Evolutionary conservation across 2,888 invertebrate species (phyloP).

Genomic region (Aricia artaxerxes): DNA sequence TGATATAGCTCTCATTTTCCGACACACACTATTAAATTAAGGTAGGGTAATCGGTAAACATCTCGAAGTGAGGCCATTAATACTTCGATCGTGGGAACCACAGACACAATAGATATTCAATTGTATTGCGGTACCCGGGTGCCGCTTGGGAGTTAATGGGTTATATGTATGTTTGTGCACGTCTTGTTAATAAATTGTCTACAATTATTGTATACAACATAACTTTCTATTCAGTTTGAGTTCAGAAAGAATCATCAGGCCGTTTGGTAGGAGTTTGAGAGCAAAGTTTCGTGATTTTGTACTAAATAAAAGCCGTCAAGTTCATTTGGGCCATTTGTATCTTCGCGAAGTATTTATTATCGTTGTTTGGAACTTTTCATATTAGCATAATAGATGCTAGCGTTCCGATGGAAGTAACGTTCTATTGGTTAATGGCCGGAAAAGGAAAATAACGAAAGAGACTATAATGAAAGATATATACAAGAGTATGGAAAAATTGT

Average conservation of each 20-base stretch:
- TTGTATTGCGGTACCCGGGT: too few relatives aligned
- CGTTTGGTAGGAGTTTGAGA: neutral
- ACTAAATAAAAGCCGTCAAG: constrained; percentile 19
- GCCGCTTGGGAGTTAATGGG: too few relatives aligned
- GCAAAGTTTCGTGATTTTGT: constrained; percentile 18
- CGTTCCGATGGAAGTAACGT: neutral
- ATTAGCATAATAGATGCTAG: constrained; percentile 38
- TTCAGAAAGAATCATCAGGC: neutral
- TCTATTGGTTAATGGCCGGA: neutral
- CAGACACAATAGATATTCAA: too few relatives aligned
- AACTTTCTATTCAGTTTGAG: neutral
- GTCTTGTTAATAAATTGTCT: neutral
- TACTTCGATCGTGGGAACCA: too few relatives aligned
- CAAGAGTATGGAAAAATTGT: neutral
- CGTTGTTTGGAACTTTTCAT: constrained; percentile 35
- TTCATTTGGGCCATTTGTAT: constrained; percentile 8
- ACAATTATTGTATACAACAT: neutral
- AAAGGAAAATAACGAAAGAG: neutral
- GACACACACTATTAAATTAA: too few relatives aligned
- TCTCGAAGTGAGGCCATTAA: too few relatives aligned
- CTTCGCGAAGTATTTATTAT: constrained; percentile 3
- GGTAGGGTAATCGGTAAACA: too few relatives aligned
- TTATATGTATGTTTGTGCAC: neutral
- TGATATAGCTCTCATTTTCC: too few relatives aligned
- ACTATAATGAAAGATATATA: neutral